These are phyloP conservation scores for Ormyrus pomaceus DNA, from an alignment of 2,888 invertebrate species.

Conservation along the genomic window DNA sequence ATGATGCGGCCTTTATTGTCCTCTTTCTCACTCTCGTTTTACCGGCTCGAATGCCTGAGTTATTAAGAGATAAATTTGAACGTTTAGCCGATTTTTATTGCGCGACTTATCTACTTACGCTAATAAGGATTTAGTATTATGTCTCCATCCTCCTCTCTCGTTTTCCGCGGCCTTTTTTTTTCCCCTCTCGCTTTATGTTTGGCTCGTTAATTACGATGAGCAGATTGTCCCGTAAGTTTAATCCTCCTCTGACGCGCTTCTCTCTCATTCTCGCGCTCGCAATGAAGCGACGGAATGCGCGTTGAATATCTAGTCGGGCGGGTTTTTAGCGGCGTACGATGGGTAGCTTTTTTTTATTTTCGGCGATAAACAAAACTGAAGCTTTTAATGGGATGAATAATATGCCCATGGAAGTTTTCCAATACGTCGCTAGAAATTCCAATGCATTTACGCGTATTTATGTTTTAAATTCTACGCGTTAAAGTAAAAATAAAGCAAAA, in stretches of 20 bases:
- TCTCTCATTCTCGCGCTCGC: constrained; percentile 19
- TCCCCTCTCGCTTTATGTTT: background rate
- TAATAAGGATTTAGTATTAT: constrained; percentile 49
- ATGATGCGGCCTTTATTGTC: constrained; percentile 35
- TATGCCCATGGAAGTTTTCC: too few species aligned
- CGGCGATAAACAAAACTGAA: too few species aligned
- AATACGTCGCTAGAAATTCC: too few species aligned
- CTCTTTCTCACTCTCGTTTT: background rate
- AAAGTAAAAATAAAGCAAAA: too few species aligned
- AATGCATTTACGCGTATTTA: too few species aligned
- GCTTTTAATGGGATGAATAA: too few species aligned
- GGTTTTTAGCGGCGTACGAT: too few species aligned
- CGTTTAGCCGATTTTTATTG: constrained; percentile 44
- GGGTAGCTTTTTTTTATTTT: too few species aligned
- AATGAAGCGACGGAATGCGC: too few species aligned
- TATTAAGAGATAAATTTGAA: constrained; percentile 39
- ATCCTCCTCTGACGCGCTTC: constrained; percentile 6
- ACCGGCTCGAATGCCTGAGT: constrained; percentile 3
- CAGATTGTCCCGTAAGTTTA: constrained; percentile 23
- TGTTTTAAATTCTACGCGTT: too few species aligned
- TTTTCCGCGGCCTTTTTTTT: background rate
- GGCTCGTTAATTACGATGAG: constrained; percentile 39
- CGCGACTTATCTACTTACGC: constrained; percentile 37
- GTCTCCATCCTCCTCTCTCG: constrained; percentile 34
- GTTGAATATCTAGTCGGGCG: too few species aligned